These are phyloP conservation scores for Strix uralensis DNA, from an alignment of 2,113 vertebrate genomes.

Conservation along the genomic window DNA sequence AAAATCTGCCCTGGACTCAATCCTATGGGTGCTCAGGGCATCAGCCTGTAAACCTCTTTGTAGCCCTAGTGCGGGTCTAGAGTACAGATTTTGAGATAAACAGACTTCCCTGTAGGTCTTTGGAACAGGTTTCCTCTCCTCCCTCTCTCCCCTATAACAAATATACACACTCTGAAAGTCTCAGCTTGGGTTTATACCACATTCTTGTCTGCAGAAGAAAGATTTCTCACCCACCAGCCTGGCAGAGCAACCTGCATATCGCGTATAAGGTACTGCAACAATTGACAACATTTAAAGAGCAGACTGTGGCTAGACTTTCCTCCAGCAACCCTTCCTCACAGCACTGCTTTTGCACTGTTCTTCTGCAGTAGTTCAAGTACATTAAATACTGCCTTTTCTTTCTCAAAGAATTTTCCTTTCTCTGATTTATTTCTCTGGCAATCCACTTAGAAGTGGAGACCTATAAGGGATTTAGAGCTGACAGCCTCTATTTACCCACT, in stretches of 20 bases:
- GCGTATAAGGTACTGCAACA: background rate
- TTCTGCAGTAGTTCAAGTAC: background rate
- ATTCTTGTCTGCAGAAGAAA: background rate
- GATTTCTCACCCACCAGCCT: background rate
- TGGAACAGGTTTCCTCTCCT: background rate
- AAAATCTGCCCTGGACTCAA: background rate
- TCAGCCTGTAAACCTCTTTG: background rate
- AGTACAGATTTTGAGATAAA: background rate
- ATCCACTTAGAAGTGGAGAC: background rate
- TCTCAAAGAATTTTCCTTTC: background rate
- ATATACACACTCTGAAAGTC: background rate
- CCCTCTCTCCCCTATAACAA: background rate
- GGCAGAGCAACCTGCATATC: background rate
- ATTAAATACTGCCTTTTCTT: background rate
- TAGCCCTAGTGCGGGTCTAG: background rate
- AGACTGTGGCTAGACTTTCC: background rate
- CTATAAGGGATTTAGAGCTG: background rate
- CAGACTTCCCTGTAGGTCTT: background rate
- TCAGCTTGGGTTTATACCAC: background rate
- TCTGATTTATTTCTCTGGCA: background rate
- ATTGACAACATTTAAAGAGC: background rate
- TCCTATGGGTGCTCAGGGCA: background rate
- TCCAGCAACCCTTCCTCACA: background rate
- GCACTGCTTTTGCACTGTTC: background rate
- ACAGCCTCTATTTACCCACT: background rate